phyloP scores from a whole-genome alignment of 2,797 vertebrate species.

The Enteromius unitaeniatus region DNA sequence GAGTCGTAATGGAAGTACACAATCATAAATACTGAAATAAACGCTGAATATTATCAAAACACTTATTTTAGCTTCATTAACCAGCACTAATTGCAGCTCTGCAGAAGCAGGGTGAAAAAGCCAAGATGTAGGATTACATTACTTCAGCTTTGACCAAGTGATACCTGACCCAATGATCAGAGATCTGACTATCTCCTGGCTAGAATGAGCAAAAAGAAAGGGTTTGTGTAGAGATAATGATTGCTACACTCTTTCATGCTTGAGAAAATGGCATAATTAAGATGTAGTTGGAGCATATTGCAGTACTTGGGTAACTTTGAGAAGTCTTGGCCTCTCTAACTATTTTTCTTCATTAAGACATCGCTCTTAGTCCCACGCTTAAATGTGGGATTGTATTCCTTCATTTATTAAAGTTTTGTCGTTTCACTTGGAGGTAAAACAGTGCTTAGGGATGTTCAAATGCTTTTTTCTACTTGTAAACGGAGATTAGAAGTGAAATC shows the following conservation, averaged over 20 bases:
- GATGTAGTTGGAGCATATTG: conserved; percentile 21
- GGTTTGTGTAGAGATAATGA: conserved; percentile 73
- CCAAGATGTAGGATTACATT: conserved; percentile 70
- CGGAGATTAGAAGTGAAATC: conserved; percentile 24
- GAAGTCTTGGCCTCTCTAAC: conserved; percentile 32
- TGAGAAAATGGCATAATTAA: conserved; percentile 25
- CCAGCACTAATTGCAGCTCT: conserved; percentile 12
- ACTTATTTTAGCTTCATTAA: background rate
- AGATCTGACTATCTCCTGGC: conserved; percentile 71
- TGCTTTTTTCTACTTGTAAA: conserved; percentile 11
- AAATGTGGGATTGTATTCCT: background rate
- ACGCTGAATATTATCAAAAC: background rate
- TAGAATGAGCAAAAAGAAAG: conserved; percentile 57
- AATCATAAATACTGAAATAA: background rate
- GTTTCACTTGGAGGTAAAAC: background rate
- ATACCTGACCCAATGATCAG: conserved; percentile 70
- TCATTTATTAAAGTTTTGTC: conserved; percentile 11
- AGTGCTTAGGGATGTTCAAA: background rate
- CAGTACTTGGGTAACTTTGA: conserved; percentile 27
- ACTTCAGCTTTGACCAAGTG: conserved; percentile 59
- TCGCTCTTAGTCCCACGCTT: background rate
- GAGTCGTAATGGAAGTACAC: too few species aligned
- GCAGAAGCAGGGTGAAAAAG: conserved; percentile 57
- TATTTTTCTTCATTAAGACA: conserved; percentile 36
- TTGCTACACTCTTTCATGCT: conserved; percentile 63